These are phyloP conservation scores for Scleropages formosus DNA, from an alignment of 2,797 vertebrate genomes.

Conservation along the genomic window DNA sequence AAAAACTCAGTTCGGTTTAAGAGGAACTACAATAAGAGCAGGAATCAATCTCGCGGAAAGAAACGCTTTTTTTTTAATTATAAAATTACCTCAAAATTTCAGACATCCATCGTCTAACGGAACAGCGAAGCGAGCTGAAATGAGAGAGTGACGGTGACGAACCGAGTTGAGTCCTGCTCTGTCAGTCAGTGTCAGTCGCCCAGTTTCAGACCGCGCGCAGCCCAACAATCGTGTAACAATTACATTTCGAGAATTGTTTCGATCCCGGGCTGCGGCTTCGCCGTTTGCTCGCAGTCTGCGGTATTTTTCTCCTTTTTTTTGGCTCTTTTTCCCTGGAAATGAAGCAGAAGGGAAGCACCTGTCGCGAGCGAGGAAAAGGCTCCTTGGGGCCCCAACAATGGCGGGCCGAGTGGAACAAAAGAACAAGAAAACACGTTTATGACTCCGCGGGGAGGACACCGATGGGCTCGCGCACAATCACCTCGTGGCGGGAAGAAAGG, in stretches of 20 bases:
- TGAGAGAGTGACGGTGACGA: conserved; percentile 17
- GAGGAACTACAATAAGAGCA: too few species aligned
- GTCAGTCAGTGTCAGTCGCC: too few species aligned
- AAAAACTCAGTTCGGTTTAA: neutral
- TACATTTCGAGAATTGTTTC: neutral
- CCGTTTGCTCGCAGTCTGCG: conserved; percentile 7
- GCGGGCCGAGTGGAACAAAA: conserved; percentile 61
- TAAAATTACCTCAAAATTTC: too few species aligned
- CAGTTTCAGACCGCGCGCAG: too few species aligned
- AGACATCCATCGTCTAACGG: too few species aligned
- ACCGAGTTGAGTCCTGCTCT: neutral
- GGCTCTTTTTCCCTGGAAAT: too few species aligned
- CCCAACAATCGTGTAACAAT: conserved; percentile 24
- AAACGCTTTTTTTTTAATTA: too few species aligned
- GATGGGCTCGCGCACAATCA: conserved; percentile 35
- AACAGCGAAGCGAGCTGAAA: neutral
- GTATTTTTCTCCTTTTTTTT: too few species aligned
- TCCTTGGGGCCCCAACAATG: conserved; percentile 59
- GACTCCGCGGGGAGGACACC: conserved; percentile 55
- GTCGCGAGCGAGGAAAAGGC: conserved; percentile 61
- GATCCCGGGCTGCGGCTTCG: neutral
- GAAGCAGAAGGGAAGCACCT: conserved; percentile 70
- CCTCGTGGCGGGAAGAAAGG: conserved; percentile 40
- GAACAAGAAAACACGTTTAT: conserved; percentile 58
- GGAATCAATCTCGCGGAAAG: too few species aligned